These are phyloP conservation scores for Leptinotarsa juncta DNA, from an alignment of 2,888 invertebrate species.

Conservation along the genomic window DNA sequence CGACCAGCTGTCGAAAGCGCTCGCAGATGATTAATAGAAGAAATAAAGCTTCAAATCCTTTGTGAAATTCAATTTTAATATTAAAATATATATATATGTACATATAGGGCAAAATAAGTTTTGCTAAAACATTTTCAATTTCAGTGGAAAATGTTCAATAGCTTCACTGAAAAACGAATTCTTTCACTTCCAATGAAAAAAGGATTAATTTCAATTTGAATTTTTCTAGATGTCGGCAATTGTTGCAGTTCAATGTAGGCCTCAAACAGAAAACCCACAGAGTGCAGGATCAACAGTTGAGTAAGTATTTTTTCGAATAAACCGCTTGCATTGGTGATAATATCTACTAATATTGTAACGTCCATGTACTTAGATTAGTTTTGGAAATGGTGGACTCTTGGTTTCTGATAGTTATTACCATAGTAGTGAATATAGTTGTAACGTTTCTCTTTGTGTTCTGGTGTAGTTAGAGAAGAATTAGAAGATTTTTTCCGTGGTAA, in stretches of 20 bases:
- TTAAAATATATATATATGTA: no score
- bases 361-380: conserved; percentile 20
- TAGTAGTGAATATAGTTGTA: conserved; percentile 43
- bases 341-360: conserved; percentile 49
- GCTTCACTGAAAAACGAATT: neutral
- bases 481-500: conserved; percentile 52
- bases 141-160: neutral
- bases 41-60: no score
- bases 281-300: conserved; percentile 43
- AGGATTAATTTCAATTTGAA: no score
- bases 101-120: no score
- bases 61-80: no score
- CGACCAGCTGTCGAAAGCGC: no score
- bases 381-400: conserved; percentile 30
- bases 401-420: conserved; percentile 2
- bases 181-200: neutral
- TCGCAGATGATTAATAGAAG: no score
- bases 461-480: conserved; percentile 53
- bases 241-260: conserved; percentile 47
- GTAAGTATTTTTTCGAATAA: conserved; percentile 49
- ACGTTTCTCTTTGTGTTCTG: conserved; percentile 41
- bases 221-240: conserved; percentile 50
- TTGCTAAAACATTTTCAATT: neutral
- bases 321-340: conserved; percentile 41
- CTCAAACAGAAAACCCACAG: conserved; percentile 44